A percentile compares a stretch with the other conserved stretches of the same genome.
Conservation (phyloP, 2,888 invertebrate species). For the Parnassius apollo region DNA sequence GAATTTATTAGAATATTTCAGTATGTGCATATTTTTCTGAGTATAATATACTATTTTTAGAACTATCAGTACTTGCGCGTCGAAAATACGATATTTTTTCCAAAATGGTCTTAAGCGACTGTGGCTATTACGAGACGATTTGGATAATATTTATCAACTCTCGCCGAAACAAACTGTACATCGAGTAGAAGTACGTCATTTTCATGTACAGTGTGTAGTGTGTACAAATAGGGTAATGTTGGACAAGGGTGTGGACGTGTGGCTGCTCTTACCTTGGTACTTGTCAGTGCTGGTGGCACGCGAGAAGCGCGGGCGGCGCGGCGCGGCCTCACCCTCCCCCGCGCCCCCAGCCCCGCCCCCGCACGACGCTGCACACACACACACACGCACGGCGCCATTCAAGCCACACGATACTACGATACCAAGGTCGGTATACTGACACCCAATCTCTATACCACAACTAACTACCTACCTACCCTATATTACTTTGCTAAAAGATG, state of each 20-base stretch:
- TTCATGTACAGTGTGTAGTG: too few species aligned
- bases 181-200: too few species aligned
- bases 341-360: constrained; percentile 50
- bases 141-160: too few species aligned
- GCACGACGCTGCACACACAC: constrained; percentile 51
- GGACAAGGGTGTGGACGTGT: constrained; percentile 2
- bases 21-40: too few species aligned
- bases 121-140: too few species aligned
- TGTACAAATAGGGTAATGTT: not conserved
- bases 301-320: constrained; percentile 77
- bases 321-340: constrained; percentile 58
- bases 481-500: too few species aligned
- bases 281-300: constrained; percentile 78
- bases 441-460: constrained; percentile 37
- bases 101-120: too few species aligned
- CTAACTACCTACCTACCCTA: constrained; percentile 38
- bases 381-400: constrained; percentile 32
- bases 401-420: constrained; percentile 8
- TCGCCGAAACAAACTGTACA: too few species aligned
- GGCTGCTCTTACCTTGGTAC: constrained; percentile 62
- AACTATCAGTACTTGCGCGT: too few species aligned
- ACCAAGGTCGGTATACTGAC: constrained; percentile 29
- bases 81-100: too few species aligned
- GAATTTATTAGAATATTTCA: too few species aligned
- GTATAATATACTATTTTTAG: too few species aligned